phyloP scores from a whole-genome alignment of 2,113 vertebrate genomes.

The Glareola pratincola region DNA sequence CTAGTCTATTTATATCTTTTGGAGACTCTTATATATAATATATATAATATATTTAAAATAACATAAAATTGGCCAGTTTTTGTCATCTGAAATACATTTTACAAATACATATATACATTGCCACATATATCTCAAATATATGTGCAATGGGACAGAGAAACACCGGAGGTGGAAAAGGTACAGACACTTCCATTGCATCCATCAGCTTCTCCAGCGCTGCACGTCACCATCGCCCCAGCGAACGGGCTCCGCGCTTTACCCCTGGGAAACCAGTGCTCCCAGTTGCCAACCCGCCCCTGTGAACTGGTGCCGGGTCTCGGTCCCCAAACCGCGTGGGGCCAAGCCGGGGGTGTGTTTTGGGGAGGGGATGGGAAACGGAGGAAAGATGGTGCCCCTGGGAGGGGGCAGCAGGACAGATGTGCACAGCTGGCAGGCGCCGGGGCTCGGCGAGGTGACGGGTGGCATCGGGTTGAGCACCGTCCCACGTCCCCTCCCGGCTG shows the following conservation, averaged over 20 bases:
- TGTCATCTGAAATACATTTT: slow-evolving; percentile 75
- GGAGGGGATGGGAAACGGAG: not conserved
- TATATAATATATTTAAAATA: slow-evolving; percentile 75
- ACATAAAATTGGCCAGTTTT: slow-evolving; percentile 74
- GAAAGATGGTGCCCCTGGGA: not conserved
- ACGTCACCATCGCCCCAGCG: not conserved
- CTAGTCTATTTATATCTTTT: slow-evolving; percentile 71
- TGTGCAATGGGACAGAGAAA: slow-evolving; percentile 63
- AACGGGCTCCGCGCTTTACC: not conserved
- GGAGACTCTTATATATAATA: slow-evolving; percentile 68
- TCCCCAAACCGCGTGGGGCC: accelerated
- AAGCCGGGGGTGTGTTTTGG: not conserved
- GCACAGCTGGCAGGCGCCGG: not conserved
- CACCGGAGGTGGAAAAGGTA: slow-evolving; percentile 42
- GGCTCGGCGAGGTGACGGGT: not conserved
- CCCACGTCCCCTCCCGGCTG: not conserved
- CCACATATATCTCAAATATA: slow-evolving; percentile 65
- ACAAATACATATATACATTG: slow-evolving; percentile 68
- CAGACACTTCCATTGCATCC: slow-evolving; percentile 27
- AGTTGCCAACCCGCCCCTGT: not conserved
- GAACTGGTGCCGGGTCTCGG: not conserved
- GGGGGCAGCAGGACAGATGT: not conserved
- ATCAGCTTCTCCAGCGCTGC: not conserved
- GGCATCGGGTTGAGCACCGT: not conserved
- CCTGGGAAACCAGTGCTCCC: slow-evolving; percentile 32